Percentiles rank a stretch among this genome's conserved stretches.
phyloP scores from a whole-genome alignment of 2,113 vertebrate species.

The Xiphophorus couchianus region DNA sequence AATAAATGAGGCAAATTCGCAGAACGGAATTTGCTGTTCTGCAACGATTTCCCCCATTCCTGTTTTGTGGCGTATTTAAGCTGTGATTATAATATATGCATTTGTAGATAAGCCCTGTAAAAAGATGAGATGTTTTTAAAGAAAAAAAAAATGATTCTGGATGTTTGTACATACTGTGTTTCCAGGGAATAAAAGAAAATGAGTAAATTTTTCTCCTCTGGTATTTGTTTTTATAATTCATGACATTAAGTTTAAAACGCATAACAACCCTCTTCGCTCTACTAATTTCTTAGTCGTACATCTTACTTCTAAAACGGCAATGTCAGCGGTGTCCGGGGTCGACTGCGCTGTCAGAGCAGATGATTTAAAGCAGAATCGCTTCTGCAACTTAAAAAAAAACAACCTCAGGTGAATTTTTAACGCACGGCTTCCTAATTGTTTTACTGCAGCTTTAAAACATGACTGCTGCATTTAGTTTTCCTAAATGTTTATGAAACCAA shows the following conservation, averaged over 20 bases:
- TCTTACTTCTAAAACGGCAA: constrained; percentile 27
- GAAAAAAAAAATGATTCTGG: constrained; percentile 65
- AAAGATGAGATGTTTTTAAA: constrained; percentile 66
- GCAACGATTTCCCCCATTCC: constrained; percentile 31
- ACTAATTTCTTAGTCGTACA: constrained; percentile 3
- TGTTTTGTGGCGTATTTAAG: constrained; percentile 69
- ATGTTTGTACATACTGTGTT: constrained; percentile 68
- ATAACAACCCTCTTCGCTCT: constrained; percentile 12
- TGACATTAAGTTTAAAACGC: constrained; percentile 6
- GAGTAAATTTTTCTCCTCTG: constrained; percentile 25
- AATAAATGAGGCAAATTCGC: neutral
- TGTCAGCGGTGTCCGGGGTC: constrained; percentile 55
- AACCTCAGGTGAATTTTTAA: neutral
- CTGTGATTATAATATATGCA: constrained; percentile 79
- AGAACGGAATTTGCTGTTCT: constrained; percentile 16
- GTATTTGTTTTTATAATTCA: constrained; percentile 4
- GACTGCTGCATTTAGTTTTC: neutral
- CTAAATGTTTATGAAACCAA: neutral
- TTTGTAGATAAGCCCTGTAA: constrained; percentile 81
- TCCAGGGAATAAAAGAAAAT: constrained; percentile 74
- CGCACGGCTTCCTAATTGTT: neutral
- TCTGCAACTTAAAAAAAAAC: constrained; percentile 3
- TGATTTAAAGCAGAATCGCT: constrained; percentile 17
- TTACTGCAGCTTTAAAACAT: neutral
- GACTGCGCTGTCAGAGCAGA: constrained; percentile 30